Evolutionary conservation across 2,113 vertebrate genomes (phyloP).

Genomic region (Phalacrocorax brasilianus): DNA sequence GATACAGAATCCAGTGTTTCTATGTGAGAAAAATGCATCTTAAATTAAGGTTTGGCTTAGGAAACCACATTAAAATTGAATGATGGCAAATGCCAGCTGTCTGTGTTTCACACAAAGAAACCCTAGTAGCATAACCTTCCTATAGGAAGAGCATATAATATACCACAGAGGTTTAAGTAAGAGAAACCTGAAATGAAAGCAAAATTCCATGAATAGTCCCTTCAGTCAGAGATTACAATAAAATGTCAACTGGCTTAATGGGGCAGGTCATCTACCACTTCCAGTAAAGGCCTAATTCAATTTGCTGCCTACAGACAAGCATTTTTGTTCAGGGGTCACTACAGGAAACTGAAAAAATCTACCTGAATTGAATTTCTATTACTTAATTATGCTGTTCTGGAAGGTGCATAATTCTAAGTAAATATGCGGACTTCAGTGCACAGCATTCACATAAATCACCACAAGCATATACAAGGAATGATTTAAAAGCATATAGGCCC

Average conservation of each 20-base stretch:
- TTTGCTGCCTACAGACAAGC: constrained; percentile 37
- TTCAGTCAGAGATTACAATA: constrained; percentile 59
- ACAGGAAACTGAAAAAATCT: neutral
- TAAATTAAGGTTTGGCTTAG: neutral
- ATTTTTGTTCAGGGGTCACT: neutral
- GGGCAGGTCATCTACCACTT: constrained; percentile 48
- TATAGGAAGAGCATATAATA: constrained; percentile 42
- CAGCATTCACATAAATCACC: neutral
- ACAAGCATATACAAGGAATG: neutral
- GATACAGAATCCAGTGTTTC: neutral
- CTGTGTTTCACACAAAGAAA: constrained; percentile 42
- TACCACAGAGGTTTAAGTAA: constrained; percentile 27
- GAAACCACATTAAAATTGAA: neutral
- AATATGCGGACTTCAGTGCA: neutral
- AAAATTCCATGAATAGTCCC: constrained; percentile 50
- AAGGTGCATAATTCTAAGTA: neutral
- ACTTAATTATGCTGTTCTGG: constrained; percentile 8
- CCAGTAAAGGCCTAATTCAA: constrained; percentile 61
- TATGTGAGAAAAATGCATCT: neutral
- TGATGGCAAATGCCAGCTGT: neutral
- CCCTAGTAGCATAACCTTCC: constrained; percentile 22
- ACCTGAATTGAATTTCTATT: constrained; percentile 53
- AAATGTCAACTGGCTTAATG: constrained; percentile 56
- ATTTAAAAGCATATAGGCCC: neutral
- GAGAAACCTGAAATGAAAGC: constrained; percentile 40